Percentiles rank a stretch among this genome's conserved stretches.
Evolutionary conservation across 2,888 invertebrate species (phyloP).

Genomic region (Drosophila borborema): DNA sequence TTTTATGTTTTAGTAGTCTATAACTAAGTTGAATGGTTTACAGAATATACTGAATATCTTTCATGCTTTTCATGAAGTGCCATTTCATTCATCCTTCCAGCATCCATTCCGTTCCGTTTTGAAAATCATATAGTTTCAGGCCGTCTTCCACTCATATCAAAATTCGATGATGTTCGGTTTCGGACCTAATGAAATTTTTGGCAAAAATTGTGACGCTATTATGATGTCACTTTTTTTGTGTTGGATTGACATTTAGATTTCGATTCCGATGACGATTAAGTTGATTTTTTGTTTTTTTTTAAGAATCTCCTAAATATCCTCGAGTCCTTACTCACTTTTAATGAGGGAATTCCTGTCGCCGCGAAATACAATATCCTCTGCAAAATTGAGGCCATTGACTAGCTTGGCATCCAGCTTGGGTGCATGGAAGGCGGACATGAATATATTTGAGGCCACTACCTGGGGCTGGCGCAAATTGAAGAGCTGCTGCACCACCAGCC

Average conservation of each 20-base stretch:
- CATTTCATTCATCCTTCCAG: not conserved
- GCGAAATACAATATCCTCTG: conserved; percentile 78
- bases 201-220: not conserved
- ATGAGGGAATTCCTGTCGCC: conserved; percentile 66
- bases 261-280: too few species aligned
- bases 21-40: not conserved
- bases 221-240: not conserved
- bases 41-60: not conserved
- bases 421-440: conserved; percentile 73
- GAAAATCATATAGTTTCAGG: not conserved
- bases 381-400: conserved; percentile 80
- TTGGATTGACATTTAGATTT: not conserved
- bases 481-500: conserved; percentile 64
- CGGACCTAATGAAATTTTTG: not conserved
- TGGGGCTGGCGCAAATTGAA: conserved; percentile 79
- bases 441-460: conserved; percentile 72
- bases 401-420: conserved; percentile 62
- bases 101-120: not conserved
- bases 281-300: too few species aligned
- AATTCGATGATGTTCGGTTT: not conserved
- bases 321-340: conserved; percentile 60
- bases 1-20: not conserved
- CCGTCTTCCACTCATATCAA: not conserved
- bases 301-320: not conserved
- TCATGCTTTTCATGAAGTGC: not conserved